Evolutionary conservation across 2,888 invertebrate genomes (phyloP), one percentile per base, ranked within the genome.

Genomic region (Andrena bucephala): DNA sequence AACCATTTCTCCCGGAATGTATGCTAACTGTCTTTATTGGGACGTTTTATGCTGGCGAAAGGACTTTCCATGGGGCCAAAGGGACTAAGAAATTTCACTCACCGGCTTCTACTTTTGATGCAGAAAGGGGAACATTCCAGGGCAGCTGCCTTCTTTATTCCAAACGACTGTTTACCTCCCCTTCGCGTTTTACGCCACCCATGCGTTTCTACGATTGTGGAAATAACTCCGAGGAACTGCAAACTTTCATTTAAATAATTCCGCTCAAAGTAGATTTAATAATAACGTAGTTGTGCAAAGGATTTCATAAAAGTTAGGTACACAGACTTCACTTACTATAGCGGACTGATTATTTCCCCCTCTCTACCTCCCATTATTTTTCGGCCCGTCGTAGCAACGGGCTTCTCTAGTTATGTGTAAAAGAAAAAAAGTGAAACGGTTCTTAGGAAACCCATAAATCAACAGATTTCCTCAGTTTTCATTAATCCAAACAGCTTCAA

Each of bases 1-100:
- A 78, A 62, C 42, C 50, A 62, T 73, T 73, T 66, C 42, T 24
- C 13, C n/a, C 10, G 8, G 31, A 73, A 67, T 50, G 52, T 48
- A n/a, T 73, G 50, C 52, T 16, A 65, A 57, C 48, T 16, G 67
- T 10, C 54, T 68, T 73, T 57, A 52, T 73, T 66, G 29, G 13
- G 36, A 31, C 52, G 29, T 62, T 66, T 62, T 66, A 62, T 63
- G 57, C 29, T 1, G 13, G 24, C 20, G n/a, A 7, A 16, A n/a
- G 50, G 27, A 20, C 10, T 13, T 10, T 13, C 42, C 7, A 2
- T 2, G 29, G 5, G 13, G 59, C 13, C 31, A n/a, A 33, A 24
- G 63, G 8, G 54, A 54, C 16, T 57, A 33, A 54, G 68, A 7
- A 68, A 57, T 54, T 54, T 31, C 31, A 33, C 31, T 57, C 7